Evolutionary conservation across 1,140 invertebrate species (phyloP), one percentile per base, ranked within the genome.

Genomic region (Heliothis subflexa): DNA sequence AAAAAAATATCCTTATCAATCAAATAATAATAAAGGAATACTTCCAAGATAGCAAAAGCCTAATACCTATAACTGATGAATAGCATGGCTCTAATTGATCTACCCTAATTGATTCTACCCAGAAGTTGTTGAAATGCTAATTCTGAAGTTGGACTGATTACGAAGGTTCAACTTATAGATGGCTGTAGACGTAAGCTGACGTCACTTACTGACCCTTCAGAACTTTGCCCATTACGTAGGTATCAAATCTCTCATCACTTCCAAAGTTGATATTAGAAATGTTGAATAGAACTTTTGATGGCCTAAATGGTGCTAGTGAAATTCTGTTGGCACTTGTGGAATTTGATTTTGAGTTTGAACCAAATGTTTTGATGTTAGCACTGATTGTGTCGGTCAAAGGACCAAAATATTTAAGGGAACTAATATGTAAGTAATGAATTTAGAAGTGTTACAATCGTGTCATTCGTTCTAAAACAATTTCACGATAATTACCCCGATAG

Each of bases 281-380:
- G 61, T 64, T 64, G 61, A 64, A 64, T 64, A 18, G 11, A 64
- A 45, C 33, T 64, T 64, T 64, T 64, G 33, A 64, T 64, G 61
- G 45, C 33, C 16, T 64, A 45, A 64, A 40, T 40, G 33, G 25
- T 61, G 28, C 61, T 14, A 33, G 33, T 9, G 61, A 33, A 45
- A 64, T 64, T 40, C 9, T 64, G n/a, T 16, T 11, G n/a, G 45
- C 14, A 7, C 40, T 12, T 25, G 21, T 11, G 21, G 18, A 18
- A 25, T 57, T 21, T 11, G 10, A 12, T 21, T 57, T 55, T 40
- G 21, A 40, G 5, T 40, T 40, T 9, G 33, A 40, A 7, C 5
- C 33, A 40, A 40, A 40, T 40, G 33, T 40, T 40, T 40, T 40
- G 33, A 40, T 40, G 33, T 40, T 40, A 40, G 5, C 33, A 3